Evolutionary conservation across 2,888 invertebrate species (phyloP), one percentile per base, ranked within the genome.

Genomic region (Aelia acuminata): DNA sequence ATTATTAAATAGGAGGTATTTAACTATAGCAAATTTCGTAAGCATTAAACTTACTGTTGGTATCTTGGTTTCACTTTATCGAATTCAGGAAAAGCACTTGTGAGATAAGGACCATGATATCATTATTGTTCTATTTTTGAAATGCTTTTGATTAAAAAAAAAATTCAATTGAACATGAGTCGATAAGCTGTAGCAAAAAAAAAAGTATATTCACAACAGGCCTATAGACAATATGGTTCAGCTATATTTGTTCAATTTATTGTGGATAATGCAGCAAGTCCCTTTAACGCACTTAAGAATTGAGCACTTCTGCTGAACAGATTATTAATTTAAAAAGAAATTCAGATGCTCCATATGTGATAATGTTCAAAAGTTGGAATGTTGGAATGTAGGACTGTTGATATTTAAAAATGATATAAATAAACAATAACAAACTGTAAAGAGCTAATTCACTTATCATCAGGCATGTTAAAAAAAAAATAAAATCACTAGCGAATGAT

Each of bases 1-100:
- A 13, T 22, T 22, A 43, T 11, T 80, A 1, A 4, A 4, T n/a
- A n/a, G 18, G 80, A 80, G 11, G 7, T 80, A 80, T 80, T 80
- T 43, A 13, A 80, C 13, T 13, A n/a, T 47, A 47, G 80, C 22
- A 80, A 80, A n/a, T 80, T 80, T 47, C n/a, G n/a, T 43, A 70
- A 70, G 63, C 35, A 80, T 80, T n/a, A 80, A 43, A 47, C 80
- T 80, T 47, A 80, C 13, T 80, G 80, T 80, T 80, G 80, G 18
- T 80, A 80, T 80, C 80, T 80, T 47, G 43, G 80, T 80, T 80
- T 43, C 80, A 80, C n/a, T 80, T 80, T 80, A 80, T 80, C 80
- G 80, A 47, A 39, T n/a, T 43, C 80, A 80, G 80, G 80, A 80
- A 80, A 80, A 80, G 43, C 80, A 80, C 80, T 80, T 80, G 80